Conservation (phyloP, 1,140 invertebrate species). For the Bombus waltoni region DNA sequence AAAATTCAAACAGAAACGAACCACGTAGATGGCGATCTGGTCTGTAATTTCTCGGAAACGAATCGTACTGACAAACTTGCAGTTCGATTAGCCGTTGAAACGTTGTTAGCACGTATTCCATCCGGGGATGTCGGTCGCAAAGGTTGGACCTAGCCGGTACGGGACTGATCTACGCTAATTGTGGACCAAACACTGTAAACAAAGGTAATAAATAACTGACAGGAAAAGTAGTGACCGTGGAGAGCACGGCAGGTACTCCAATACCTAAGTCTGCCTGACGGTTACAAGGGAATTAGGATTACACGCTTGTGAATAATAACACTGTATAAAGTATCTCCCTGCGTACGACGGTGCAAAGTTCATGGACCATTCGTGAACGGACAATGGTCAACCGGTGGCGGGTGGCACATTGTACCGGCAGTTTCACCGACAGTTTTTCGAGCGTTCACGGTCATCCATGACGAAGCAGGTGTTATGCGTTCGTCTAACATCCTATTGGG, state of each 20-base stretch:
- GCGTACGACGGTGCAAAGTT: constrained; percentile 51
- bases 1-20: not conserved
- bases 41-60: not conserved
- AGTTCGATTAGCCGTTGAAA: not conserved
- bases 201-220: constrained; percentile 47
- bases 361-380: constrained; percentile 28
- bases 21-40: not conserved
- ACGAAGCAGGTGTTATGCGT: constrained; percentile 50
- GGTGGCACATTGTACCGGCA: constrained; percentile 72
- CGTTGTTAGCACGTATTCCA: constrained; percentile 29
- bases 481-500: constrained; percentile 24
- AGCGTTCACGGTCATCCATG: constrained; percentile 21
- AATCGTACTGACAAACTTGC: fast-evolving
- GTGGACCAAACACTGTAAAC: constrained; percentile 37
- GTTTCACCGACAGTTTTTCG: constrained; percentile 49
- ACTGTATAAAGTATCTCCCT: constrained; percentile 51
- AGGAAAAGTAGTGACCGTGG: not conserved
- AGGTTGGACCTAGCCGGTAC: not conserved
- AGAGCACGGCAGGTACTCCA: not conserved
- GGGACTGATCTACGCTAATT: constrained; percentile 47
- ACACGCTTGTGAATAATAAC: constrained; percentile 68
- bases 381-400: constrained; percentile 74
- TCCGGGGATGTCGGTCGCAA: fast-evolving
- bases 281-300: constrained; percentile 67
- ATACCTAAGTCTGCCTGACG: no score